These are phyloP conservation scores for Norana najaformis DNA, from an alignment of 2,888 invertebrate species.

Conservation along the genomic window DNA sequence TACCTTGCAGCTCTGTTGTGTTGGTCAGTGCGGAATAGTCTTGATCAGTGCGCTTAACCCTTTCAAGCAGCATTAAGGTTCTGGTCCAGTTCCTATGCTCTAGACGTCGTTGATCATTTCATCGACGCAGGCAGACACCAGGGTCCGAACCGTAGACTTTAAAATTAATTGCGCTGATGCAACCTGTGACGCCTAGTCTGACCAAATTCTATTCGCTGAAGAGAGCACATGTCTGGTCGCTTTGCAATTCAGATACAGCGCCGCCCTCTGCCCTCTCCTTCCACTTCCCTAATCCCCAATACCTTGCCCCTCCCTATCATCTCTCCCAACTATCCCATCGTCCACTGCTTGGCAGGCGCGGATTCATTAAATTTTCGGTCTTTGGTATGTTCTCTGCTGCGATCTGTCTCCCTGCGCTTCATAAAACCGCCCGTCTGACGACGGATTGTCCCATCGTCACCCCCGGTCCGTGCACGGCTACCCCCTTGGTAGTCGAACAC, in stretches of 20 bases:
- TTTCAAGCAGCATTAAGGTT: neutral
- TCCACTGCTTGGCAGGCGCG: neutral
- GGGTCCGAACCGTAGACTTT: neutral
- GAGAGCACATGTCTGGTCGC: neutral
- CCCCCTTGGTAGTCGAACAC: slow-evolving; percentile 2
- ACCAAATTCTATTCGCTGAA: neutral
- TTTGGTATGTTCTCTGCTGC: neutral
- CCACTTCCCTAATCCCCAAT: neutral
- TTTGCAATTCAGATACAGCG: slow-evolving; percentile 1
- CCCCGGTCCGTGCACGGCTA: neutral
- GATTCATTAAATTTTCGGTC: neutral
- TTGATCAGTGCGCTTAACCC: no score
- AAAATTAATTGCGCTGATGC: neutral
- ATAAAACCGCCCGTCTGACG: neutral
- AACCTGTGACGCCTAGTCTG: neutral
- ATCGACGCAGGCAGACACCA: neutral
- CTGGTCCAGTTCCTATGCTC: neutral
- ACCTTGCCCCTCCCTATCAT: neutral
- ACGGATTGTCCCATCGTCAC: neutral
- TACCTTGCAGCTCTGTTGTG: no score
- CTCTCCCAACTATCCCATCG: neutral
- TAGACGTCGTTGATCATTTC: neutral
- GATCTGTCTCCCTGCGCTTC: slow-evolving; percentile 7
- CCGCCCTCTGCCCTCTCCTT: neutral
- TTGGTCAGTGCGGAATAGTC: no score